phyloP scores from a whole-genome alignment of 2,797 vertebrate species.

The Poeciliopsis paucimaculata region DNA sequence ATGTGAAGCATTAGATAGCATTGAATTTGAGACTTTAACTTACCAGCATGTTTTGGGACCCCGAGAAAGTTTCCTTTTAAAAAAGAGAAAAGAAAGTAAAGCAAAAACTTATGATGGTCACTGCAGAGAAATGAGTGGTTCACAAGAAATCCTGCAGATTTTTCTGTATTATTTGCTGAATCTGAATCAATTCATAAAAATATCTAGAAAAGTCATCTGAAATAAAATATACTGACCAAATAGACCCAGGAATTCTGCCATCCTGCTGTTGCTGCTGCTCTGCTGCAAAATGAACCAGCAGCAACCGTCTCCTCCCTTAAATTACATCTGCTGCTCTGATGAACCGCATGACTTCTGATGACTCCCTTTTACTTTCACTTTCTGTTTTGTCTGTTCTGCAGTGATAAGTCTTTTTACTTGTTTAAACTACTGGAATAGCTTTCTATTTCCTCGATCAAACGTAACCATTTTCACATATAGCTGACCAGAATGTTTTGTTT shows the following conservation, averaged over 20 bases:
- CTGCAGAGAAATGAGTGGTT: background rate
- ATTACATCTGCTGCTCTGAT: background rate
- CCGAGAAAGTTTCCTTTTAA: fast-evolving
- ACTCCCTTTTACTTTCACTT: constrained; percentile 2
- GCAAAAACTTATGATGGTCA: background rate
- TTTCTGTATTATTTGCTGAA: background rate
- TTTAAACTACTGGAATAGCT: background rate
- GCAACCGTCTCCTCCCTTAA: background rate
- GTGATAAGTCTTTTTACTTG: background rate
- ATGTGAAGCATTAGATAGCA: background rate
- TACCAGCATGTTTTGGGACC: fast-evolving
- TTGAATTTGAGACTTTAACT: background rate
- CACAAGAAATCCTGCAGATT: background rate
- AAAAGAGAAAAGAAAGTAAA: background rate
- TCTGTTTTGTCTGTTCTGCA: background rate
- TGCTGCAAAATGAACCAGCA: background rate
- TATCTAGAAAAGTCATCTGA: background rate
- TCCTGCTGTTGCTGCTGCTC: background rate
- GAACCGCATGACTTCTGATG: background rate
- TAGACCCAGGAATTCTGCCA: too few relatives aligned
- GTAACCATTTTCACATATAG: background rate
- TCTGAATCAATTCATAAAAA: background rate
- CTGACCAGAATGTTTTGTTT: too few relatives aligned
- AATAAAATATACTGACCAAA: background rate
- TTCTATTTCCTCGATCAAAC: background rate